Evolutionary conservation across 2,888 invertebrate species (phyloP).

Genomic region (Iselma pallidipennis): DNA sequence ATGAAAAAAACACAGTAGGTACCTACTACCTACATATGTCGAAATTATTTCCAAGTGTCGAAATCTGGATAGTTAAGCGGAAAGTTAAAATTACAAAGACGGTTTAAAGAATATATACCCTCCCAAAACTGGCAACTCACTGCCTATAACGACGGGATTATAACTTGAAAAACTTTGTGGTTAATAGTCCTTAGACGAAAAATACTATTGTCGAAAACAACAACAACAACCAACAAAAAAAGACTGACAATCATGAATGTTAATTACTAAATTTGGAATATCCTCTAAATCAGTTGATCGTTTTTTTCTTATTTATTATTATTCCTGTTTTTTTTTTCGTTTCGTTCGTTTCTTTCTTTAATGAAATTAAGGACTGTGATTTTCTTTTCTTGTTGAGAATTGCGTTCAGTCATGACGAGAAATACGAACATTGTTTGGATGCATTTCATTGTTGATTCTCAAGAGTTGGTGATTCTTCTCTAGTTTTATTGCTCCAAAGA

Average conservation of each 20-base stretch:
- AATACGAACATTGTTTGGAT: constrained; percentile 19
- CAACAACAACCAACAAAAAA: too few species aligned
- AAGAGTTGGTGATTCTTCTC: constrained; percentile 2
- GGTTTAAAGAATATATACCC: too few species aligned
- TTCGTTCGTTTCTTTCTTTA: not conserved
- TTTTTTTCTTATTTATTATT: not conserved
- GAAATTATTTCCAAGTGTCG: too few species aligned
- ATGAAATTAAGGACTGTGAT: constrained; percentile 8
- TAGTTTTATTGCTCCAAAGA: constrained; percentile 15
- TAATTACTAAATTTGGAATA: not conserved
- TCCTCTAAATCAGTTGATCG: not conserved
- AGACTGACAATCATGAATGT: not conserved
- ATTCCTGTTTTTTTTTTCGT: not conserved
- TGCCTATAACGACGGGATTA: constrained; percentile 42
- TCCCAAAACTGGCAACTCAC: constrained; percentile 40
- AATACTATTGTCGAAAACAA: constrained; percentile 2
- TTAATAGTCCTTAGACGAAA: not conserved
- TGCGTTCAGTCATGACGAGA: constrained; percentile 18
- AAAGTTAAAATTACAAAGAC: constrained; percentile 30
- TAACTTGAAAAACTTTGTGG: not conserved
- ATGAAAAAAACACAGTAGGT: too few species aligned
- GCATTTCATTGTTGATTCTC: constrained; percentile 20
- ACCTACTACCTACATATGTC: too few species aligned
- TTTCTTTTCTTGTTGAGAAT: constrained; percentile 8
- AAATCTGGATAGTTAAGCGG: constrained; percentile 22